These are phyloP conservation scores for Sorex araneus DNA, from an alignment of 2,113 vertebrate species.

Conservation along the genomic window DNA sequence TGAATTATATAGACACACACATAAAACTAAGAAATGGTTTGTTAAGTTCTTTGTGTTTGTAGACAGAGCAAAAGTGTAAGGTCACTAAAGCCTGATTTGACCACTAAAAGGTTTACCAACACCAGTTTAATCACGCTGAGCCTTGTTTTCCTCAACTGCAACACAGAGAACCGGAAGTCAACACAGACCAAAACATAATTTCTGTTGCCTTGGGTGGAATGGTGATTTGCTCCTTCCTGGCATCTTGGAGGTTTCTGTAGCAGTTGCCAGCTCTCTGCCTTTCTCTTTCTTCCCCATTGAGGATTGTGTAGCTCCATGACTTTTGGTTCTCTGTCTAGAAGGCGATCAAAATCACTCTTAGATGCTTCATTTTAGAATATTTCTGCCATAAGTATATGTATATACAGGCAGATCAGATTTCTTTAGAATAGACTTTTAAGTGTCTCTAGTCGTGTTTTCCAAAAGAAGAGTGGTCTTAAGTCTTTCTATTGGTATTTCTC, in stretches of 20 bases:
- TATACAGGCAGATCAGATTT: background rate
- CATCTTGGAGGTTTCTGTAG: background rate
- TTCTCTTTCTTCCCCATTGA: background rate
- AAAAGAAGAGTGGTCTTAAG: conserved; percentile 1
- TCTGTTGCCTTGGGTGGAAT: background rate
- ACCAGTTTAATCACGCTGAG: background rate
- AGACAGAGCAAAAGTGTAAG: background rate
- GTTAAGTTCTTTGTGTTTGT: background rate
- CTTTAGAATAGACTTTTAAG: background rate
- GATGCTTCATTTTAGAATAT: background rate
- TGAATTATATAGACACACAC: too few relatives aligned
- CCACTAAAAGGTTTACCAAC: conserved; percentile 5
- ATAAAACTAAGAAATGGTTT: background rate
- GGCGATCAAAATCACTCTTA: background rate
- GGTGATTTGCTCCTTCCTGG: background rate
- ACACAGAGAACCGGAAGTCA: conserved; percentile 4
- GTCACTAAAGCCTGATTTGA: background rate
- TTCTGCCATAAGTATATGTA: conserved; percentile 17
- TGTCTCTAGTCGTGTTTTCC: background rate
- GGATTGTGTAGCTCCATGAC: background rate
- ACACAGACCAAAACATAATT: background rate
- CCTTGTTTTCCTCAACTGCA: background rate
- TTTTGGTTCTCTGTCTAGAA: conserved; percentile 36
- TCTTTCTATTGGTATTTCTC: background rate
- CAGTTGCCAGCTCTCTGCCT: background rate